These are phyloP conservation scores for Holothuria scabra DNA, from an alignment of 53 echinoderm and acorn worm genomes.

Conservation along the genomic window DNA sequence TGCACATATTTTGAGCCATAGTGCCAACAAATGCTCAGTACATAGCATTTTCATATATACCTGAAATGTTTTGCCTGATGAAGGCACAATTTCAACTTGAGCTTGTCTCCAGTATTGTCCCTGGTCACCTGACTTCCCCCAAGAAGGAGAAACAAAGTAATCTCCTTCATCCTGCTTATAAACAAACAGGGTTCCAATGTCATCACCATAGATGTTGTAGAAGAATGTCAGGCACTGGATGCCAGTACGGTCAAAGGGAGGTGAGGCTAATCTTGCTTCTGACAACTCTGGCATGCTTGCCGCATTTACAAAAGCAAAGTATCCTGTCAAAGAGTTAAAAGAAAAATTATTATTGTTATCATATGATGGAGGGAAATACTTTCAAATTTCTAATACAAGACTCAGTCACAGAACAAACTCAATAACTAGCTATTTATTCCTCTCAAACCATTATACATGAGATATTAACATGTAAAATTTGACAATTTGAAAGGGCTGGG, in stretches of 20 bases:
- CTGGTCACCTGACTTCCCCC: constrained; percentile 74
- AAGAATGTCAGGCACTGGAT: constrained; percentile 58
- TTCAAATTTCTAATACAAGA: no score
- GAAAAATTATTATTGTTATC: neutral
- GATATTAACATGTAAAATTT: no score
- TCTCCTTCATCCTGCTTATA: constrained; percentile 83
- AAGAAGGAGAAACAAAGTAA: constrained; percentile 69
- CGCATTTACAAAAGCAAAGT: constrained; percentile 46
- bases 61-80: neutral
- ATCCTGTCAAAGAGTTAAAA: neutral
- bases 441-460: no score
- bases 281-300: constrained; percentile 19
- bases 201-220: constrained; percentile 78
- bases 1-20: no score
- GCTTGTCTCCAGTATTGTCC: constrained; percentile 70
- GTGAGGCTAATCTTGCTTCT: constrained; percentile 47
- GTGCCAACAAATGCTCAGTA: no score
- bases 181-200: constrained; percentile 70
- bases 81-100: neutral
- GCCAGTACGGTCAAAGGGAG: constrained; percentile 51
- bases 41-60: no score
- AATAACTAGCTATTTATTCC: no score
- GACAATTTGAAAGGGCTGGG: no score
- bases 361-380: no score
- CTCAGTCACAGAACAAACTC: no score